Evolutionary conservation across 2,797 vertebrate genomes (phyloP), one percentile per base, ranked within the genome.

Genomic region (Leontopithecus rosalia): DNA sequence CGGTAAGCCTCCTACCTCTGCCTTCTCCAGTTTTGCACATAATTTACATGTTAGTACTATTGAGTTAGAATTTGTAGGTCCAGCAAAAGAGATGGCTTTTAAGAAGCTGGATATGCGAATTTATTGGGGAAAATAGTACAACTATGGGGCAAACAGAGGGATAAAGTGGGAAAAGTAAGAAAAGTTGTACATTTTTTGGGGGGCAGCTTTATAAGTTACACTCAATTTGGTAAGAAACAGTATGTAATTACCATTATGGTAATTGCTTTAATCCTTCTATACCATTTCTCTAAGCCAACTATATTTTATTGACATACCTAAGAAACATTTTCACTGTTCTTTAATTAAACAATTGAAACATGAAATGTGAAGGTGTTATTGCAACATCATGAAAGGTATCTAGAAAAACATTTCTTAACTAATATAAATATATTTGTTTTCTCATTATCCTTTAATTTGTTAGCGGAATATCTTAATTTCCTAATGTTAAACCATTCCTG

Each of bases 1-100:
- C 99, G 92, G 99, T 99, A 99, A 99, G 99, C 82, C 39, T 82
- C 22, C 61, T 55, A 7, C 7, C 55, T 33, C 22, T 67, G 6
- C 17, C 22, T 72, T 30, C 70, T 91, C 70, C 13, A 43, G 33
- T 61, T 46, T 92, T 87, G 70, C 36, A 30, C 13, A 4, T 22
- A 67, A 15, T 95, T 87, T 92, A 36, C 10, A 8, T 50, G 11
- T 30, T 41, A 48, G 15, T 92, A 13, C 36, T 57, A 1, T n/a
- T 58, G 50, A 67, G 0, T 77, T 87, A 85, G 83, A 84, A 81
- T 43, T 81, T 84, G 22, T 64, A 57, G 77, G 43, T 20, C 9
- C 26, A 17, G n/a, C 33, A n/a, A 48, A 94, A 61, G 46, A 88
- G 36, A 41, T 61, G 12, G 20, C 36, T 46, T 4, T 33, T 58